Conservation (phyloP, 2,113 vertebrate genomes). For the Urocitellus parryii region DNA sequence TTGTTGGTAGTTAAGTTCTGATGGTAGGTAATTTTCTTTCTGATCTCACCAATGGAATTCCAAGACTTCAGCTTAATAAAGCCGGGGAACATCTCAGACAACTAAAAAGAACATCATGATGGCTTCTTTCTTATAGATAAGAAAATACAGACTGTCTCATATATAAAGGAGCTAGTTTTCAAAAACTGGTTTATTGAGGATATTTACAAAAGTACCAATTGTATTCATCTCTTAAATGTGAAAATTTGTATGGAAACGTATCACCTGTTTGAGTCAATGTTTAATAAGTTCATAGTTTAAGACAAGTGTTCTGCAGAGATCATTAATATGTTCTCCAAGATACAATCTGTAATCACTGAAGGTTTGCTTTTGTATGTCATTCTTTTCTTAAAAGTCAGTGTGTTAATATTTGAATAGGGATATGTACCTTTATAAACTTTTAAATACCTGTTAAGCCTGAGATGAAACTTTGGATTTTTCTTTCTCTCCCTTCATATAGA, state of each 20-base stretch:
- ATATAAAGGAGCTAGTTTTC: background rate
- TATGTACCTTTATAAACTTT: background rate
- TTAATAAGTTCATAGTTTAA: constrained; percentile 42
- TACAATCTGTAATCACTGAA: background rate
- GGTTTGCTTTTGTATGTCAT: background rate
- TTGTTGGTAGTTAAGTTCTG: background rate
- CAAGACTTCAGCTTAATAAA: background rate
- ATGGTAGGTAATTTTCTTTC: background rate
- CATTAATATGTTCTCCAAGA: background rate
- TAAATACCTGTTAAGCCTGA: background rate
- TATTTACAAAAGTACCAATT: constrained; percentile 13
- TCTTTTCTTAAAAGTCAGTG: background rate
- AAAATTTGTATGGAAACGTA: constrained; percentile 31
- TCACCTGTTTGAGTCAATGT: background rate
- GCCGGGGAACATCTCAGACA: background rate
- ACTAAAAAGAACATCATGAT: background rate
- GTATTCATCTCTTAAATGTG: background rate
- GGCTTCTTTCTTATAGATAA: background rate
- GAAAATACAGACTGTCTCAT: background rate
- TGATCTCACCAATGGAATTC: background rate
- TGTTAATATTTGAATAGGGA: background rate
- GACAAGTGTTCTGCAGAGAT: background rate
- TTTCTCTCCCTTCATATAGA: background rate
- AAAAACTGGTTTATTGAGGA: background rate
- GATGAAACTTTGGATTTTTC: background rate